phyloP scores from a whole-genome alignment of 1,140 invertebrate genomes.

The Bombus superbus region DNA sequence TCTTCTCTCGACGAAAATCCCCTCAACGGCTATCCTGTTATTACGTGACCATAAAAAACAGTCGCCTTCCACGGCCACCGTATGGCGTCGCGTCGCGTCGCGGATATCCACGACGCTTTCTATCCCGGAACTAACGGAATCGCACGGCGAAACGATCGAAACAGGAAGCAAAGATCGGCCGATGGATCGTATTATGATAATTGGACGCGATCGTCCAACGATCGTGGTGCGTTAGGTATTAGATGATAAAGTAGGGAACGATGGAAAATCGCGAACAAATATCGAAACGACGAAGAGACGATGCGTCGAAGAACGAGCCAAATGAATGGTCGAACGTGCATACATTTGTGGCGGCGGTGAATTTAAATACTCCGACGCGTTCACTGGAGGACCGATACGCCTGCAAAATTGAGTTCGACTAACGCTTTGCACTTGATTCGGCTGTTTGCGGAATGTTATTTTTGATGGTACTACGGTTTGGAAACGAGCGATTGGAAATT shows the following conservation, averaged over 20 bases:
- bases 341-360: background rate
- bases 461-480: background rate
- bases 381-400: background rate
- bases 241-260: background rate
- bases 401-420: background rate
- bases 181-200: background rate
- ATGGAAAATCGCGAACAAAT: background rate
- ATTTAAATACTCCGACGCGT: conserved; percentile 16
- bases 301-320: background rate
- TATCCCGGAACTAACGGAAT: conserved; percentile 10
- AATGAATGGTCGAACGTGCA: background rate
- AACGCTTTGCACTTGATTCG: background rate
- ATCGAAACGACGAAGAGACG: background rate
- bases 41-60: conserved; percentile 69
- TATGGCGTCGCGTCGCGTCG: conserved; percentile 52
- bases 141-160: background rate
- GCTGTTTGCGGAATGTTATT: background rate
- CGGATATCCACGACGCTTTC: conserved; percentile 50
- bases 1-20: conserved; percentile 51
- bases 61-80: conserved; percentile 61
- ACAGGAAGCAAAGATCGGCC: background rate
- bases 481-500: background rate
- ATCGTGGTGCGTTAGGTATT: background rate
- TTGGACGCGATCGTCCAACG: background rate
- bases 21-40: conserved; percentile 56